phyloP scores from a whole-genome alignment of 2,888 invertebrate genomes.

The Tachina grossa region DNA sequence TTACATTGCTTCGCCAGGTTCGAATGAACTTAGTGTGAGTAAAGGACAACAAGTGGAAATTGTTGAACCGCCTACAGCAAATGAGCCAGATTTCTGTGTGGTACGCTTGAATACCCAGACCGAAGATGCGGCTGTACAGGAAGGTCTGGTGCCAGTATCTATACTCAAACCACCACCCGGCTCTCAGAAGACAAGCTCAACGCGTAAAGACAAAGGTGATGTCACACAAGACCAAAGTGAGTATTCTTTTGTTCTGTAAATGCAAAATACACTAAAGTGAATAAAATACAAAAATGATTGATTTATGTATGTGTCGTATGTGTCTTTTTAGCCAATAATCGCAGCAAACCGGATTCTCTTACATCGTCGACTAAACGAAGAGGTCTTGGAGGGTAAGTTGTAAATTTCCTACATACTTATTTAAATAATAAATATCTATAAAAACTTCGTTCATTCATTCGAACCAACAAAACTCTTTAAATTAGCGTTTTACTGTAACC shows the following conservation, averaged over 20 bases:
- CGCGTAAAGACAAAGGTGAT: slow-evolving; percentile 80
- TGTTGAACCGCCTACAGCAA: slow-evolving; percentile 88
- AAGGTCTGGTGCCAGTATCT: slow-evolving; percentile 91
- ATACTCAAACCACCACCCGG: slow-evolving; percentile 90
- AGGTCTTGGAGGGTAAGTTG: slow-evolving; percentile 92
- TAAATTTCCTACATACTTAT: background rate
- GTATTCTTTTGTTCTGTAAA: slow-evolving; percentile 39
- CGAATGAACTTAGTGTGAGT: slow-evolving; percentile 91
- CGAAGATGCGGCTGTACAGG: slow-evolving; percentile 85
- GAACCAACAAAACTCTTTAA: no score
- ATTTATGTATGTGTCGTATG: no score
- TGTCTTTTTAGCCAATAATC: slow-evolving; percentile 86
- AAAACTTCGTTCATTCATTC: background rate
- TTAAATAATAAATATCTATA: background rate
- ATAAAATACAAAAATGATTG: slow-evolving; percentile 32
- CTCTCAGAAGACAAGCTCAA: slow-evolving; percentile 80
- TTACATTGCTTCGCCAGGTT: slow-evolving; percentile 88
- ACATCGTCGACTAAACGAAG: slow-evolving; percentile 93
- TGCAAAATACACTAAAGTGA: slow-evolving; percentile 8
- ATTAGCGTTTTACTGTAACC: no score
- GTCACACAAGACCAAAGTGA: slow-evolving; percentile 81
- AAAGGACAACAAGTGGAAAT: slow-evolving; percentile 98
- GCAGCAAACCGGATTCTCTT: slow-evolving; percentile 80
- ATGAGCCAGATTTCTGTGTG: slow-evolving; percentile 88
- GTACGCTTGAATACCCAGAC: slow-evolving; percentile 86